These are phyloP conservation scores for Brotula barbata DNA, from an alignment of 2,797 vertebrate genomes.

Conservation along the genomic window DNA sequence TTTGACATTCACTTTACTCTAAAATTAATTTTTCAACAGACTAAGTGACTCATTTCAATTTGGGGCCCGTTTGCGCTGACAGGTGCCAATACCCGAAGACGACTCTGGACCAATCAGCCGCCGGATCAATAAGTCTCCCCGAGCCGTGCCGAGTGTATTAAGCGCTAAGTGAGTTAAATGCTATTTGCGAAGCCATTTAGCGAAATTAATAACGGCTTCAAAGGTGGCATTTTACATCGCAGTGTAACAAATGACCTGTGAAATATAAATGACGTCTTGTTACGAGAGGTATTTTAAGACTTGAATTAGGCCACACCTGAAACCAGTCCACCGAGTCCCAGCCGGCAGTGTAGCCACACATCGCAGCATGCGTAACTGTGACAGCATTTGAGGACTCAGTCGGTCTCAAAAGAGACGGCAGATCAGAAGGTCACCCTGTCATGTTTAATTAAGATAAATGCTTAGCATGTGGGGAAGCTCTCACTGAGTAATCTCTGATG, in stretches of 20 bases:
- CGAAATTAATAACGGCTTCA: not conserved
- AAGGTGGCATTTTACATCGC: not conserved
- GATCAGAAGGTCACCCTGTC: constrained; percentile 21
- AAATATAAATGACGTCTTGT: too few species aligned
- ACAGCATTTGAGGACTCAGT: constrained; percentile 6
- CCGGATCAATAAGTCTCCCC: constrained; percentile 3
- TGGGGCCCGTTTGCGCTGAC: not conserved
- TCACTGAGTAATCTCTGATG: not conserved
- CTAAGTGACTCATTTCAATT: not conserved
- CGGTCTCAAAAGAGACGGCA: constrained; percentile 2
- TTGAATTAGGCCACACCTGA: not conserved
- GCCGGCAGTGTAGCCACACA: not conserved
- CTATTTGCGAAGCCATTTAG: not conserved
- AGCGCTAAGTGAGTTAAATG: not conserved
- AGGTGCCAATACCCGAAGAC: not conserved
- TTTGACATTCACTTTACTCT: too few species aligned
- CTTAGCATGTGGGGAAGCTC: not conserved
- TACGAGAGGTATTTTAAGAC: too few species aligned
- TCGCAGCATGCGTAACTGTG: not conserved
- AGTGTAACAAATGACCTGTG: not conserved
- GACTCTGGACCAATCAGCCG: not conserved
- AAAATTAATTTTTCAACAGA: too few species aligned
- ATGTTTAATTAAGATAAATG: constrained; percentile 19
- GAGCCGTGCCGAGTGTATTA: not conserved
- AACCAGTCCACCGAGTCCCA: not conserved